A percentile compares a stretch with the other conserved stretches of the same genome.
Conservation (phyloP, 2,888 invertebrate species). For the Epistrophe eligans region DNA sequence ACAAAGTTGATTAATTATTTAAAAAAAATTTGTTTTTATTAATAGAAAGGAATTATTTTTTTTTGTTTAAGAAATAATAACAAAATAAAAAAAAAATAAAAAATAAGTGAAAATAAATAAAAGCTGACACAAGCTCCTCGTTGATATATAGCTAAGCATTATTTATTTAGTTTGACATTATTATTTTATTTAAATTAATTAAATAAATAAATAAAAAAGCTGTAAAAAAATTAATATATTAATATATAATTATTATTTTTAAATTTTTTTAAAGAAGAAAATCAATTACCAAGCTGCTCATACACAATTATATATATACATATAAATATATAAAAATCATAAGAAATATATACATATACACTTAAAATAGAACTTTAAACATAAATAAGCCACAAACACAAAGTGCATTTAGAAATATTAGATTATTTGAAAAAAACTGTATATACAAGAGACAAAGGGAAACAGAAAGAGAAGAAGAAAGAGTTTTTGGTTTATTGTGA, state of each 20-base stretch:
- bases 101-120: background rate
- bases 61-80: conserved; percentile 37
- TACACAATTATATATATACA: background rate
- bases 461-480: background rate
- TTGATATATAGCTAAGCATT: conserved; percentile 13
- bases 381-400: conserved; percentile 13
- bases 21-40: background rate
- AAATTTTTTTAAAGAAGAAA: background rate
- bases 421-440: conserved; percentile 2
- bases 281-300: background rate
- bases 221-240: background rate
- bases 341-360: background rate
- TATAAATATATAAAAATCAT: background rate
- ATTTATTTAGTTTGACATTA: background rate
- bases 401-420: conserved; percentile 7
- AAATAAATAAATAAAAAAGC: conserved; percentile 2
- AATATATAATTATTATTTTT: background rate
- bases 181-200: conserved; percentile 5
- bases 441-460: background rate
- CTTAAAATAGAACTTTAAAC: background rate
- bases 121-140: conserved; percentile 28
- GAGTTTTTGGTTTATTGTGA: background rate
- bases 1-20: conserved; percentile 5
- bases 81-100: background rate
- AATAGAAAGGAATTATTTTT: background rate